Evolutionary conservation across 2,888 invertebrate species (phyloP).

Genomic region (Dryocosmus kuriphilus): DNA sequence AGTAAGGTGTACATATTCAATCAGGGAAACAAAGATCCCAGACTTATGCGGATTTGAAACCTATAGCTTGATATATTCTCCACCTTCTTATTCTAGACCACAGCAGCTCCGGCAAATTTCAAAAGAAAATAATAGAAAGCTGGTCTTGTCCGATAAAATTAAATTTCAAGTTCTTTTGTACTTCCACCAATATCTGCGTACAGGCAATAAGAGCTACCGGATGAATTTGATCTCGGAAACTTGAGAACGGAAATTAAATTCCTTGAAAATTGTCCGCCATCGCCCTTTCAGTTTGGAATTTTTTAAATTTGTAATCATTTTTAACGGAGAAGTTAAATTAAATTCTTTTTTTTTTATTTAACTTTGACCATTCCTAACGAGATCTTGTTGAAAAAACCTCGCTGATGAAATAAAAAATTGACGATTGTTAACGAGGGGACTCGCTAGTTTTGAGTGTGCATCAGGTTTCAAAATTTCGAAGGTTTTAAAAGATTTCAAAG

Average conservation of each 20-base stretch:
- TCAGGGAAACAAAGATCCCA: slow-evolving; percentile 33
- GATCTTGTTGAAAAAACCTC: too few species aligned
- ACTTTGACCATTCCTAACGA: too few species aligned
- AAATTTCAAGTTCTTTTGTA: slow-evolving; percentile 40
- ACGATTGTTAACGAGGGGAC: too few species aligned
- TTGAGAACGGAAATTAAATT: slow-evolving; percentile 40
- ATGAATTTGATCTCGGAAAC: slow-evolving; percentile 36
- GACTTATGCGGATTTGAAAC: slow-evolving; percentile 26
- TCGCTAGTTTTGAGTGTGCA: too few species aligned
- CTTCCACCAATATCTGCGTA: slow-evolving; percentile 37
- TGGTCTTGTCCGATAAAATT: slow-evolving; percentile 40
- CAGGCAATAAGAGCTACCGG: slow-evolving; percentile 37
- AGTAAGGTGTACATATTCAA: neutral
- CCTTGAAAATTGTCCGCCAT: slow-evolving; percentile 25
- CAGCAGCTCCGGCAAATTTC: slow-evolving; percentile 21
- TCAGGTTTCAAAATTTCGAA: too few species aligned
- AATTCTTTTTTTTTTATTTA: neutral
- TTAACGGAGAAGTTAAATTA: neutral
- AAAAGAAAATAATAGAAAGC: slow-evolving; percentile 38
- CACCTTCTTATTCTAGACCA: slow-evolving; percentile 32
- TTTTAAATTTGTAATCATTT: neutral
- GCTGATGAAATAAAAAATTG: too few species aligned
- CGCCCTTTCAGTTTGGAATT: neutral
- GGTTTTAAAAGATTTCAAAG: too few species aligned
- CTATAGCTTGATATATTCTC: slow-evolving; percentile 8